These are phyloP conservation scores for Monodelphis domestica DNA, from an alignment of 2,797 vertebrate genomes.

Conservation along the genomic window DNA sequence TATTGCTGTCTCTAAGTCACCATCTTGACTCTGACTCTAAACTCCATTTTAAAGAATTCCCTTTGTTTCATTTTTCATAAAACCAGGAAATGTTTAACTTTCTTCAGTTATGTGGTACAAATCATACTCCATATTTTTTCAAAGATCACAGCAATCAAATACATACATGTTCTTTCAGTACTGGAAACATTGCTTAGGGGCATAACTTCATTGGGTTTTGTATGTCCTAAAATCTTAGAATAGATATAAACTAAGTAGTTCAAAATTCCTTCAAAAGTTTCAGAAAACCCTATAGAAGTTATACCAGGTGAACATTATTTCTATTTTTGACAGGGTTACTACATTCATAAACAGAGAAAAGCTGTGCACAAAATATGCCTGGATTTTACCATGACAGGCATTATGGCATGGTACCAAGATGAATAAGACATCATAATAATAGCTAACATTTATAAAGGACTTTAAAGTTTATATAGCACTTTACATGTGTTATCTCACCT, in stretches of 20 bases:
- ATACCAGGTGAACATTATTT: not conserved
- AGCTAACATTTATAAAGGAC: not conserved
- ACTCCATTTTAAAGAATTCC: not conserved
- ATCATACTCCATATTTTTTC: not conserved
- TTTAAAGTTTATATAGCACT: not conserved
- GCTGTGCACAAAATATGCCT: not conserved
- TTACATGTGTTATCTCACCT: not conserved
- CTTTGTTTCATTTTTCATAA: not conserved
- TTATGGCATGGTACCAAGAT: not conserved
- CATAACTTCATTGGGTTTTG: not conserved
- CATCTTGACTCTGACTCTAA: too few species aligned
- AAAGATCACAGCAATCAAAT: not conserved
- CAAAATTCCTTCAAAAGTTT: not conserved
- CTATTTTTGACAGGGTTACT: not conserved
- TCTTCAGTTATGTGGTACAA: not conserved
- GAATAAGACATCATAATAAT: not conserved
- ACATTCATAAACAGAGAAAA: not conserved
- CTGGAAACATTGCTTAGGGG: not conserved
- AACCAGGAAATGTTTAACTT: not conserved
- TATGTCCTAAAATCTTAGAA: not conserved
- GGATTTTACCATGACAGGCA: not conserved
- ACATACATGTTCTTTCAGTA: not conserved
- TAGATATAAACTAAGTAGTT: not conserved
- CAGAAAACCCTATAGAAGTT: not conserved
- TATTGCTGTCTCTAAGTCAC: too few species aligned